Conservation (phyloP, 1,140 invertebrate species). For the Drosophila equinoxialis region DNA sequence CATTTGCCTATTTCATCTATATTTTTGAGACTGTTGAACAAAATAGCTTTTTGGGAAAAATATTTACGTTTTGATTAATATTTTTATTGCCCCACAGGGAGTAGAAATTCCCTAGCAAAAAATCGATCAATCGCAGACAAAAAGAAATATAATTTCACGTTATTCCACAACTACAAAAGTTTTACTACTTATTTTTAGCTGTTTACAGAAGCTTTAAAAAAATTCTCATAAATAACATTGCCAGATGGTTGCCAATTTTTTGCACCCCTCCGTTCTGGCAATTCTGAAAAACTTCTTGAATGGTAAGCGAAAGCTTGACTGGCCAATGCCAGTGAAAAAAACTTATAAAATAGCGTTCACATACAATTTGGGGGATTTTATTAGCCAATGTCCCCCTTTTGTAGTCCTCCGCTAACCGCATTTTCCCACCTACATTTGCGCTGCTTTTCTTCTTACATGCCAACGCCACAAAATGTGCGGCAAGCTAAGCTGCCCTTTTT, state of each 20-base stretch:
- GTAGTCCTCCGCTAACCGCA: background rate
- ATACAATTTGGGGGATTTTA: conserved; percentile 59
- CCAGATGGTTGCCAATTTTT: background rate
- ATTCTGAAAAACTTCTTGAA: conserved; percentile 2
- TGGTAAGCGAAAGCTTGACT: conserved; percentile 15
- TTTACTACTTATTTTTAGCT: conserved; percentile 5
- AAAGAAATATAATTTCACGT: too few relatives aligned
- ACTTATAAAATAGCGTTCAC: conserved; percentile 53
- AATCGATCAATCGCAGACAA: conserved; percentile 2
- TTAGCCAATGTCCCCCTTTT: conserved; percentile 36
- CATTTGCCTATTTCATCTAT: background rate
- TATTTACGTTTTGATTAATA: background rate
- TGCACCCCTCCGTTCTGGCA: too few relatives aligned
- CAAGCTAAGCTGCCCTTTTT: conserved; percentile 32
- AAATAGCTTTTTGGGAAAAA: background rate
- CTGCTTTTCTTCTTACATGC: conserved; percentile 18
- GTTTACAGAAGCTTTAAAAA: conserved; percentile 5
- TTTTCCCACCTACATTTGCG: background rate
- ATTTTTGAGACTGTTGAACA: background rate
- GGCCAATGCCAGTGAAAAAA: conserved; percentile 14
- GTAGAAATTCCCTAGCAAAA: background rate
- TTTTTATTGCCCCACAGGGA: background rate
- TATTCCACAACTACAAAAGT: background rate
- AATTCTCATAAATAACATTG: conserved; percentile 10
- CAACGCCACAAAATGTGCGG: conserved; percentile 58